Evolutionary conservation across 1,140 invertebrate species (phyloP), one percentile per base, ranked within the genome.

Genomic region (Drosophila nannoptera): DNA sequence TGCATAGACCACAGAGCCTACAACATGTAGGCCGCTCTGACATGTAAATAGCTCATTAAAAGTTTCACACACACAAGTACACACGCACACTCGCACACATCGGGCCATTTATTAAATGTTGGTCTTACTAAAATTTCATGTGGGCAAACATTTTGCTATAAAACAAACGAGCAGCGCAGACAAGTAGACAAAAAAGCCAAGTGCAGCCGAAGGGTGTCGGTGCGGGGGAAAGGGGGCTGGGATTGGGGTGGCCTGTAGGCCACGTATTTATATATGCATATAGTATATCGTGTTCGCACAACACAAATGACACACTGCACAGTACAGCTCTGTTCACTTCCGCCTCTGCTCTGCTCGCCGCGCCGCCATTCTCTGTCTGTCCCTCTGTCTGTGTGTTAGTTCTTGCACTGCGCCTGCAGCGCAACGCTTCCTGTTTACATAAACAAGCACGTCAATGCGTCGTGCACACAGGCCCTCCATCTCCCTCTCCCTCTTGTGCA

Each of bases 351-450:
- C 48, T 8, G 36, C 11, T 59, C 4, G 4, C 12, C 2, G 5
- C 22, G 14, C 14, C 29, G 3, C 8, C n/a, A 4, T 11, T 9
- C 9, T 35, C n/a, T 22, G 42, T 7, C 69, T 73, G 50, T 58
- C 49, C 69, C 32, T 52, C 16, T 54, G 48, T 59, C 31, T 58
- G 31, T 53, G 45, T 69, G 58, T 68, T 61, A 9, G 42, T 68
- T 68, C 68, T 55, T 68, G 12, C 58, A 49, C 42, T 61, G 36
- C 40, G 80, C 80, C 76, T 65, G 73, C 73, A 78, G 80, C 70
- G 73, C 73, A 83, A 76, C 80, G 80, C 80, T 83, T 83, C 80
- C 80, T 84, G 80, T 83, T 83, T 84, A 71, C 81, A 78, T 64
- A 83, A 84, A 76, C 80, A 80, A 78, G 76, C 75, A 84, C 80